Evolutionary conservation across 2,888 invertebrate genomes (phyloP).

Genomic region (Idaea aversata): DNA sequence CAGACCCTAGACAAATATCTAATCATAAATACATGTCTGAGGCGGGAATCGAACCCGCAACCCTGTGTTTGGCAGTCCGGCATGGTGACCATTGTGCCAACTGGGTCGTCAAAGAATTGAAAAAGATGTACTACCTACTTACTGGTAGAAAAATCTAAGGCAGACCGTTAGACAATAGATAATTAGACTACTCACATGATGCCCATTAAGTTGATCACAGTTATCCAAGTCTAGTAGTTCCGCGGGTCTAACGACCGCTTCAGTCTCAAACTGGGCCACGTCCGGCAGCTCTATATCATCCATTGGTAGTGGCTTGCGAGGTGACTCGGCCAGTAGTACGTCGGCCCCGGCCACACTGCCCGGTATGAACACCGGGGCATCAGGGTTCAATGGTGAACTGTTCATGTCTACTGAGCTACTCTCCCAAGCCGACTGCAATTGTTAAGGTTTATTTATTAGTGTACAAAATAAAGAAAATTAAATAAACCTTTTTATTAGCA

Average conservation of each 20-base stretch:
- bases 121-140: neutral
- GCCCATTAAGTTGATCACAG: constrained; percentile 79
- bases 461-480: neutral
- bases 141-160: neutral
- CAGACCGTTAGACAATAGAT: neutral
- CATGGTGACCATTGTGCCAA: too few relatives aligned
- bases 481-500: neutral
- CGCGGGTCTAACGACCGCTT: constrained; percentile 82
- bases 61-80: too few relatives aligned
- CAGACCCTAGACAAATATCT: too few relatives aligned
- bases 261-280: constrained; percentile 82
- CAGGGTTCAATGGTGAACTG: constrained; percentile 90
- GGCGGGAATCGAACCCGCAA: too few relatives aligned
- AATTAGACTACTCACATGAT: constrained; percentile 61
- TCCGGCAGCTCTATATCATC: constrained; percentile 82
- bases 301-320: constrained; percentile 84
- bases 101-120: too few relatives aligned
- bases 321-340: constrained; percentile 84
- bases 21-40: too few relatives aligned
- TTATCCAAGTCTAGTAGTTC: constrained; percentile 78
- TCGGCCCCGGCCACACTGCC: constrained; percentile 75
- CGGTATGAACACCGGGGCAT: constrained; percentile 92
- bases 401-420: constrained; percentile 82
- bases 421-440: constrained; percentile 73
- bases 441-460: neutral